These are phyloP conservation scores for Redunca redunca DNA, from an alignment of 2,113 vertebrate species.

Conservation along the genomic window DNA sequence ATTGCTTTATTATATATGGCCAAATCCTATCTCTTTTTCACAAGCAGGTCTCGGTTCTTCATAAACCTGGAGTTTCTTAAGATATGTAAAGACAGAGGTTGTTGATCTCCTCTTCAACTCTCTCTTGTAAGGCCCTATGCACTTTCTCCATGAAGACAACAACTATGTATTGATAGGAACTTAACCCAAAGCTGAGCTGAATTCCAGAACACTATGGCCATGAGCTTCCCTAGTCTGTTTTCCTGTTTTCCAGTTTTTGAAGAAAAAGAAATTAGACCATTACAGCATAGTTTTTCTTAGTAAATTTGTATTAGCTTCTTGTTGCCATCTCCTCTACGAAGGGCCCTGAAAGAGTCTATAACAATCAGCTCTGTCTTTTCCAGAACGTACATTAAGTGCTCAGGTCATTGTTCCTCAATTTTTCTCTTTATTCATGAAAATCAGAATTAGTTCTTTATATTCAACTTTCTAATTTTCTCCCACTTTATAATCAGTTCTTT, in stretches of 20 bases:
- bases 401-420: not conserved
- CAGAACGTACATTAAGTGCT: not conserved
- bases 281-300: not conserved
- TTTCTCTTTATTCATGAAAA: not conserved
- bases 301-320: not conserved
- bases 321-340: not conserved
- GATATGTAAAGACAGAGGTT: not conserved
- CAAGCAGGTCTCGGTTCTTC: not conserved
- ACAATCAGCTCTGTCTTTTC: not conserved
- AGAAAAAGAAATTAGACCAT: not conserved
- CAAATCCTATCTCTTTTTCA: not conserved
- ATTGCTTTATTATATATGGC: not conserved
- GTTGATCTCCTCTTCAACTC: not conserved
- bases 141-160: not conserved
- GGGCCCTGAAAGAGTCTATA: not conserved
- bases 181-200: not conserved
- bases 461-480: not conserved
- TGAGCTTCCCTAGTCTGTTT: not conserved
- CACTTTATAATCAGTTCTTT: not conserved
- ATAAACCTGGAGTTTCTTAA: not conserved
- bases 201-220: not conserved
- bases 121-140: not conserved
- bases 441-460: not conserved
- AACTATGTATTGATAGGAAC: not conserved
- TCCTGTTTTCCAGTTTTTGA: not conserved